Percentiles rank a stretch among this genome's conserved stretches.
Evolutionary conservation across 2,113 vertebrate genomes (phyloP).

Genomic region (Stictonetta naevosa): DNA sequence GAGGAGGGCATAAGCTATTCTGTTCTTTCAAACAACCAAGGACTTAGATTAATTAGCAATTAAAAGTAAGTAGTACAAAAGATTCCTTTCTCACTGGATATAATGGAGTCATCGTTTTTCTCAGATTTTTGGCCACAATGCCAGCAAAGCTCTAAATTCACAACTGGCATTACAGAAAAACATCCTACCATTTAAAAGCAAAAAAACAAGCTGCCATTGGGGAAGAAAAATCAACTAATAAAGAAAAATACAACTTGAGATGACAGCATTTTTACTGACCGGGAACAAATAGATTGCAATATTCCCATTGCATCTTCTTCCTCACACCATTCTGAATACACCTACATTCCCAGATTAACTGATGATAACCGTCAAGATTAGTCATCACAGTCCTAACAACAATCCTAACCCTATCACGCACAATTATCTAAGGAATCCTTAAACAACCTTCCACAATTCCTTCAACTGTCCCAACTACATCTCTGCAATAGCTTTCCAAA

Average conservation of each 20-base stretch:
- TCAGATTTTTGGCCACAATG: conserved; percentile 30
- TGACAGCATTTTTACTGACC: not conserved
- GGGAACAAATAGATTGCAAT: not conserved
- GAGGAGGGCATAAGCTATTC: not conserved
- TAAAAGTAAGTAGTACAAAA: conserved; percentile 59
- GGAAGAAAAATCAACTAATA: conserved; percentile 7
- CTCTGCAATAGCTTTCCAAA: not conserved
- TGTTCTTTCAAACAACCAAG: not conserved
- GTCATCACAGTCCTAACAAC: not conserved
- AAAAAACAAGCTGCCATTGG: not conserved
- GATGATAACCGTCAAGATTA: not conserved
- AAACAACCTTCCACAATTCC: not conserved
- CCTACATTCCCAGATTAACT: not conserved
- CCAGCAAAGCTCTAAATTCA: conserved; percentile 17
- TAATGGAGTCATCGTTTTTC: conserved; percentile 30
- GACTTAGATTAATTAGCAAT: conserved; percentile 50
- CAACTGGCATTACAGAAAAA: conserved; percentile 43
- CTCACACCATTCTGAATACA: not conserved
- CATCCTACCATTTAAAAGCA: conserved; percentile 17
- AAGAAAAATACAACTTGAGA: not conserved
- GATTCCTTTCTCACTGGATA: conserved; percentile 29
- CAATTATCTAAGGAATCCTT: not conserved
- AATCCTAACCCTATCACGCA: not conserved
- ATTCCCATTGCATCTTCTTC: not conserved
- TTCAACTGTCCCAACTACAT: not conserved